phyloP scores from a whole-genome alignment of 2,113 vertebrate genomes.

The Nibea coibor region DNA sequence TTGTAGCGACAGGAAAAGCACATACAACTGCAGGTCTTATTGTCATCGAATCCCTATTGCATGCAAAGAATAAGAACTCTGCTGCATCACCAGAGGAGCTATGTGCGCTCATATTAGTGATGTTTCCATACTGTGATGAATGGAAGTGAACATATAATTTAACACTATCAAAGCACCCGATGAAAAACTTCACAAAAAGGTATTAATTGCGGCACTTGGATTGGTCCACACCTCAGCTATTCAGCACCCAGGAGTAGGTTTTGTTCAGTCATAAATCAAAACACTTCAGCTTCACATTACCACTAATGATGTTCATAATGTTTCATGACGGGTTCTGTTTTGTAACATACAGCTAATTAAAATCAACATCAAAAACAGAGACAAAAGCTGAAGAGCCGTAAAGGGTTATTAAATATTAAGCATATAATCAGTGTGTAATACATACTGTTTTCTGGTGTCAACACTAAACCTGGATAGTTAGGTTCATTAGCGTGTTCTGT shows the following conservation, averaged over 20 bases:
- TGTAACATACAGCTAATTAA: neutral
- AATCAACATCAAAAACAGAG: neutral
- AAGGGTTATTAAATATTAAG: slow-evolving; percentile 23
- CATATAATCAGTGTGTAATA: slow-evolving; percentile 39
- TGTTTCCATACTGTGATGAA: neutral
- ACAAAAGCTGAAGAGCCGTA: slow-evolving; percentile 5
- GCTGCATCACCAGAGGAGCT: neutral
- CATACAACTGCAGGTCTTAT: neutral
- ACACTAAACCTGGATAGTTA: slow-evolving; percentile 38
- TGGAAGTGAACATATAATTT: no score
- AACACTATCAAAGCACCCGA: neutral
- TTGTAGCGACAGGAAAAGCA: slow-evolving; percentile 8
- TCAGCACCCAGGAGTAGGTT: neutral
- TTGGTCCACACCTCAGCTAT: neutral
- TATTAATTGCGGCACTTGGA: neutral
- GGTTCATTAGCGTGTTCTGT: slow-evolving; percentile 51
- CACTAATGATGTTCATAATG: neutral
- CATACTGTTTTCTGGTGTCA: slow-evolving; percentile 35
- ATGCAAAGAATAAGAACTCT: neutral
- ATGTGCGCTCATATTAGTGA: neutral
- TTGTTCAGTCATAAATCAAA: neutral
- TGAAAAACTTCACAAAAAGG: neutral
- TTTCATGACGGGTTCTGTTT: neutral
- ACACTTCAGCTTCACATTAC: neutral
- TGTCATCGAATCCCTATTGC: neutral